phyloP scores from a whole-genome alignment of 2,888 invertebrate species.

The Germaria angustata region DNA sequence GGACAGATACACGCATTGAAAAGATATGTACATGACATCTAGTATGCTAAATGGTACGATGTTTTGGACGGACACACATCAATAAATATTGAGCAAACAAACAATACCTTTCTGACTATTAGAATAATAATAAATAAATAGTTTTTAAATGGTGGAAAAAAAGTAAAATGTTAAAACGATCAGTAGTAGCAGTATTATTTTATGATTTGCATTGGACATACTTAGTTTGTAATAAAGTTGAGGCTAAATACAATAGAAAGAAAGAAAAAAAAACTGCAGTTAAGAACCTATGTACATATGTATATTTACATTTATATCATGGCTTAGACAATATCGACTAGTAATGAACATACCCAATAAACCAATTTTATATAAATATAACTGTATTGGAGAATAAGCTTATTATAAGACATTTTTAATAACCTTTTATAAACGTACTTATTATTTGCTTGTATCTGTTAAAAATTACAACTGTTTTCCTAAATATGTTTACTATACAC shows the following conservation, averaged over 20 bases:
- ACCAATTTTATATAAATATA: too few relatives aligned
- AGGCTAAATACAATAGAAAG: neutral
- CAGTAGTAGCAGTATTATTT: slow-evolving; percentile 37
- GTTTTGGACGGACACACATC: neutral
- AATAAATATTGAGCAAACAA: slow-evolving; percentile 13
- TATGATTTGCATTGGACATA: slow-evolving; percentile 58
- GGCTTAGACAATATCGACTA: slow-evolving; percentile 59
- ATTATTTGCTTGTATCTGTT: too few relatives aligned
- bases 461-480: too few relatives aligned
- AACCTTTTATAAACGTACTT: too few relatives aligned
- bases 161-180: slow-evolving; percentile 2
- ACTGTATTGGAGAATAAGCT: too few relatives aligned
- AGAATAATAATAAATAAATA: slow-evolving; percentile 47
- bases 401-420: too few relatives aligned
- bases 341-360: slow-evolving; percentile 37
- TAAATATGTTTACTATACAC: too few relatives aligned
- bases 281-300: slow-evolving; percentile 37
- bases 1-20: neutral
- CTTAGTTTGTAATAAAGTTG: neutral
- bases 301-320: slow-evolving; percentile 53
- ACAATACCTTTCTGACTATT: slow-evolving; percentile 45
- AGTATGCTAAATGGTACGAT: neutral
- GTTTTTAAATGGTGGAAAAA: slow-evolving; percentile 32
- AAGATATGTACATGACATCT: neutral
- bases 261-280: slow-evolving; percentile 33